These are phyloP conservation scores for Ommatoiulus sabulosus DNA, from an alignment of 2,888 invertebrate species.

Conservation along the genomic window DNA sequence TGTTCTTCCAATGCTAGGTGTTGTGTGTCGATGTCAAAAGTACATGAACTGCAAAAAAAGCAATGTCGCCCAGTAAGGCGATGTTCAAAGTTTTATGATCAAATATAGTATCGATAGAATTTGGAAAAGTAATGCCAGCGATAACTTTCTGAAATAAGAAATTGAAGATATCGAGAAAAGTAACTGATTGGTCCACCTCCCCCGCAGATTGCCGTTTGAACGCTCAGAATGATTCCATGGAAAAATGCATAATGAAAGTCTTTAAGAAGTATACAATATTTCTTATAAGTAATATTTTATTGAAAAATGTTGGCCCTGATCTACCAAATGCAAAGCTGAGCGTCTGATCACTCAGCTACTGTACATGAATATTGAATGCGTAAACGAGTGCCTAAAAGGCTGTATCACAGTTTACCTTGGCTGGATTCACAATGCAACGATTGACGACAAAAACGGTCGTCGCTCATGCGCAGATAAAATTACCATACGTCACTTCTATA, in stretches of 20 bases:
- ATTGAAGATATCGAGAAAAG: not conserved
- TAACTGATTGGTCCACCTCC: not conserved
- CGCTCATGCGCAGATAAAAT: too few relatives aligned
- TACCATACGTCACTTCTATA: too few relatives aligned
- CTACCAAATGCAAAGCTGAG: too few relatives aligned
- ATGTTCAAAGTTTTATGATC: not conserved
- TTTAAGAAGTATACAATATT: not conserved
- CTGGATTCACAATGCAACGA: too few relatives aligned
- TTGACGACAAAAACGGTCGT: too few relatives aligned
- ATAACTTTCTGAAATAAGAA: not conserved
- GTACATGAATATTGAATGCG: too few relatives aligned
- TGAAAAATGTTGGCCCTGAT: too few relatives aligned
- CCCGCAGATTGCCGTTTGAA: conserved; percentile 1
- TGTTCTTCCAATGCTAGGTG: conserved; percentile 47
- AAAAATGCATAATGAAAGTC: not conserved
- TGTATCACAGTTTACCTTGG: too few relatives aligned
- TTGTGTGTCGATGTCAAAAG: conserved; percentile 41
- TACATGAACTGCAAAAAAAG: conserved; percentile 30
- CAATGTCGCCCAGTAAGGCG: not conserved
- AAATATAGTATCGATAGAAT: not conserved
- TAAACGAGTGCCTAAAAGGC: too few relatives aligned
- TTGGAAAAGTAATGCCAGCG: conserved; percentile 5
- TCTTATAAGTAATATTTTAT: too few relatives aligned
- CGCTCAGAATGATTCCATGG: not conserved
- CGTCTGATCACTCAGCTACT: too few relatives aligned